Conservation (phyloP, 2,797 vertebrate genomes). For the Micromesistius poutassou region DNA sequence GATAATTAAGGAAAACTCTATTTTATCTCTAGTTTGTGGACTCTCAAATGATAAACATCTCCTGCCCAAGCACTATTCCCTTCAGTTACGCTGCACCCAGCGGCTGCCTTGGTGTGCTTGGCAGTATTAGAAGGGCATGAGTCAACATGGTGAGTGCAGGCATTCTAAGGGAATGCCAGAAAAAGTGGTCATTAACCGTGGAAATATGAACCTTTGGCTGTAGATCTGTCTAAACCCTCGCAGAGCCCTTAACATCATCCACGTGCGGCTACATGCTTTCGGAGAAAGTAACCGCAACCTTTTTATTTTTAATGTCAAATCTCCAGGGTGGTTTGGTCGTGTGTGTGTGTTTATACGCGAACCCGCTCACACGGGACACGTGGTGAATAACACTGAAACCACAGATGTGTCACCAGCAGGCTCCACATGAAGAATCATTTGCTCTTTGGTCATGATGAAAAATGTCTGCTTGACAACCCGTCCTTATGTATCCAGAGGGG, state of each 20-base stretch:
- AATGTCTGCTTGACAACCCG: neutral
- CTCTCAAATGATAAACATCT: neutral
- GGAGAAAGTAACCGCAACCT: constrained; percentile 42
- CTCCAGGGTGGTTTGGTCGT: constrained; percentile 23
- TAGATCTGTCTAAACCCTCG: constrained; percentile 34
- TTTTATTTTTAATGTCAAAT: constrained; percentile 51
- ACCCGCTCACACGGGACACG: neutral
- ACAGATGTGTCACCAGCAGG: neutral
- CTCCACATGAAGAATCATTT: neutral
- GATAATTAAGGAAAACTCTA: neutral
- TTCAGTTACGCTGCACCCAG: constrained; percentile 10
- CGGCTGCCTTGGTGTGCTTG: constrained; percentile 20
- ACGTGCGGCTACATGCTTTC: constrained; percentile 49
- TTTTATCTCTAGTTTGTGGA: neutral
- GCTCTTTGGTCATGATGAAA: neutral
- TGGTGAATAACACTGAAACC: neutral
- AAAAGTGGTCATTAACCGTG: constrained; percentile 48
- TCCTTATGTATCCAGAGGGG: neutral
- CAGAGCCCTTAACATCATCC: constrained; percentile 54
- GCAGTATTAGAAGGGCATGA: constrained; percentile 24
- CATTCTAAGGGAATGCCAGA: constrained; percentile 38
- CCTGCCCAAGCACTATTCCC: constrained; percentile 17
- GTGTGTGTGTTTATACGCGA: neutral
- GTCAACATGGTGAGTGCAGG: constrained; percentile 43
- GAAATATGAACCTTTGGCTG: constrained; percentile 39